Conservation (phyloP, 2,113 vertebrate species). For the Nicator chloris region DNA sequence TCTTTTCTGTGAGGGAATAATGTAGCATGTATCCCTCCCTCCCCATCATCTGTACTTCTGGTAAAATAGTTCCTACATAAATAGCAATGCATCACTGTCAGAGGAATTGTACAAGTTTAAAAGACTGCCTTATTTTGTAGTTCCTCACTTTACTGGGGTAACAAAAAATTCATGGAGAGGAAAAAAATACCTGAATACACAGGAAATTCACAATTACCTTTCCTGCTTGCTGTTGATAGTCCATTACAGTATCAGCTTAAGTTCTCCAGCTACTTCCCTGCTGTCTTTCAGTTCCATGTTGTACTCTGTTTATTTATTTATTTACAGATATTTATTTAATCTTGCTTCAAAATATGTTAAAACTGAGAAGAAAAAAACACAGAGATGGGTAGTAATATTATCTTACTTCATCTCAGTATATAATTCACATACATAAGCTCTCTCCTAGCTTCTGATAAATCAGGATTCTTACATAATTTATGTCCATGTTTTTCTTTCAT, state of each 20-base stretch:
- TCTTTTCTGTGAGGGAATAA: constrained; percentile 5
- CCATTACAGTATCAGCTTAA: neutral
- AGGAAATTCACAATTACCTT: neutral
- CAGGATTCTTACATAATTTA: neutral
- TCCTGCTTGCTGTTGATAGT: neutral
- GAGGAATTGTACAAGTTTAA: neutral
- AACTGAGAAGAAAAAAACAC: neutral
- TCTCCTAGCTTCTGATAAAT: neutral
- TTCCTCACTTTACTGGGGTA: neutral
- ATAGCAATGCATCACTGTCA: neutral
- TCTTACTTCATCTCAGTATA: neutral
- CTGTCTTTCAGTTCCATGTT: neutral
- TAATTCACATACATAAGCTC: neutral
- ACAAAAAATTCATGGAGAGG: neutral
- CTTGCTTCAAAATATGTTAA: neutral
- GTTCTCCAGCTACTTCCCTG: neutral
- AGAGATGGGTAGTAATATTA: neutral
- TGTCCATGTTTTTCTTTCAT: neutral
- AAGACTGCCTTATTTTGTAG: neutral
- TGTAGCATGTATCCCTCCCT: neutral
- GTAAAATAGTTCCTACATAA: neutral
- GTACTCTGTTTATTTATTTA: no score
- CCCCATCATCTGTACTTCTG: neutral
- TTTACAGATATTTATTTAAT: neutral
- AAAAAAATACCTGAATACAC: neutral